phyloP scores from a whole-genome alignment of 2,888 invertebrate species.

The Rhaphigaster nebulosa region DNA sequence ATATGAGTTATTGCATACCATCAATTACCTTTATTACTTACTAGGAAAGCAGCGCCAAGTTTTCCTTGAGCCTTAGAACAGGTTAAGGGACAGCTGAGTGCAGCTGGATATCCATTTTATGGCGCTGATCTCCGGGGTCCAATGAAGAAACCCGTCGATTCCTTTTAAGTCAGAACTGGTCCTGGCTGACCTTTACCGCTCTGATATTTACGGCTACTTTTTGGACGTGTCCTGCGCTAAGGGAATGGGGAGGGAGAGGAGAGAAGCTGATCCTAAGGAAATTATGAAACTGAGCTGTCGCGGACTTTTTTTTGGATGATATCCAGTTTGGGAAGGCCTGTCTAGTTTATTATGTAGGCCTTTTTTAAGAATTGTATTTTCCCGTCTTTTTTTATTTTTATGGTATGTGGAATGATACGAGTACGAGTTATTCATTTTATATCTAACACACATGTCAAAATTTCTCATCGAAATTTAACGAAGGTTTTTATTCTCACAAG shows the following conservation, averaged over 20 bases:
- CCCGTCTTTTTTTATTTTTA: background rate
- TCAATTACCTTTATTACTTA: no score
- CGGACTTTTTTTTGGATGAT: background rate
- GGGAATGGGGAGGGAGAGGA: background rate
- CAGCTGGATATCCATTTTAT: slow-evolving; percentile 15
- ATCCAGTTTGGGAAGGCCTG: background rate
- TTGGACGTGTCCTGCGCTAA: background rate
- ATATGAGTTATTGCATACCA: no score
- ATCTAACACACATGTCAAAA: background rate
- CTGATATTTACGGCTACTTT: slow-evolving; percentile 7
- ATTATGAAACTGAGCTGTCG: background rate
- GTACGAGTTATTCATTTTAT: background rate
- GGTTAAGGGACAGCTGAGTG: background rate
- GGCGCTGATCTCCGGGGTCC: background rate
- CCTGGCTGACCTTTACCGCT: slow-evolving; percentile 15
- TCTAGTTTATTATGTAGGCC: background rate
- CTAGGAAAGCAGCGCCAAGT: background rate
- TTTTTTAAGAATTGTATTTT: background rate
- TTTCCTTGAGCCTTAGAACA: background rate
- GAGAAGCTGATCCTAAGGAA: background rate
- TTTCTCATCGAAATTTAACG: background rate
- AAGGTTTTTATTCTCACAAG: background rate
- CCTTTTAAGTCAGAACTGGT: slow-evolving; percentile 5
- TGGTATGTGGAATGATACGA: background rate
- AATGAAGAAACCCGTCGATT: slow-evolving; percentile 33